These are phyloP conservation scores for Melanotaenia boesemani DNA, from an alignment of 2,797 vertebrate species.

Conservation along the genomic window DNA sequence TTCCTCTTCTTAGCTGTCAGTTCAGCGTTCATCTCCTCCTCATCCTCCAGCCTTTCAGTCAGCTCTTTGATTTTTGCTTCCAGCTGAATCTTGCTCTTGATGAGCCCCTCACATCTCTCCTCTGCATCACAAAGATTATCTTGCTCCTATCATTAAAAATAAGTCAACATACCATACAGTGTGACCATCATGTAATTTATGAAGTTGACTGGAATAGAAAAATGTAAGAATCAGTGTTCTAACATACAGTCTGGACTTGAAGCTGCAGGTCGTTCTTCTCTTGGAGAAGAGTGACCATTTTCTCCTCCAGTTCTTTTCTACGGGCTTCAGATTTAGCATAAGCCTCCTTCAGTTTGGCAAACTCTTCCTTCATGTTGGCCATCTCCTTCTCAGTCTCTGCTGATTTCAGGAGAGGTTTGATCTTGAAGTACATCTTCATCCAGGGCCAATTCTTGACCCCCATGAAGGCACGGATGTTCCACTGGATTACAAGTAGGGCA, in stretches of 20 bases:
- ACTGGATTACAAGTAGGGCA: slow-evolving; percentile 87
- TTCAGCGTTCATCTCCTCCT: slow-evolving; percentile 89
- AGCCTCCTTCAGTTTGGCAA: slow-evolving; percentile 83
- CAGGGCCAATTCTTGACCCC: slow-evolving; percentile 94
- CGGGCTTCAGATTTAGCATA: slow-evolving; percentile 83
- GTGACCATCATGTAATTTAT: too few relatives aligned
- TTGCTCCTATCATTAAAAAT: slow-evolving; percentile 85
- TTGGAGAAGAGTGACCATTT: slow-evolving; percentile 85
- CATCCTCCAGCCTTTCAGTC: slow-evolving; percentile 87
- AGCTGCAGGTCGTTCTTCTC: slow-evolving; percentile 86
- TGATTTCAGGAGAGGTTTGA: slow-evolving; percentile 90
- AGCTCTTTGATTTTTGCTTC: slow-evolving; percentile 89
- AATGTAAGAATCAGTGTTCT: neutral
- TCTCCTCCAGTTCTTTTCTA: slow-evolving; percentile 85
- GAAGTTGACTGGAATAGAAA: too few relatives aligned
- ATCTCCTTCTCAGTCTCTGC: slow-evolving; percentile 91
- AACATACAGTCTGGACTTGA: slow-evolving; percentile 75
- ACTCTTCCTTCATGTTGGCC: slow-evolving; percentile 86
- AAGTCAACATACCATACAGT: neutral
- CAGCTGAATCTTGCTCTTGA: slow-evolving; percentile 89
- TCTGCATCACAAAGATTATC: slow-evolving; percentile 89
- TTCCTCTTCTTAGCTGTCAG: slow-evolving; percentile 87
- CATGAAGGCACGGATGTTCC: slow-evolving; percentile 92
- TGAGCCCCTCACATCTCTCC: slow-evolving; percentile 90
- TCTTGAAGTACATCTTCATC: slow-evolving; percentile 95